phyloP scores from a whole-genome alignment of 2,888 invertebrate genomes.

The Andrena bicolor region DNA sequence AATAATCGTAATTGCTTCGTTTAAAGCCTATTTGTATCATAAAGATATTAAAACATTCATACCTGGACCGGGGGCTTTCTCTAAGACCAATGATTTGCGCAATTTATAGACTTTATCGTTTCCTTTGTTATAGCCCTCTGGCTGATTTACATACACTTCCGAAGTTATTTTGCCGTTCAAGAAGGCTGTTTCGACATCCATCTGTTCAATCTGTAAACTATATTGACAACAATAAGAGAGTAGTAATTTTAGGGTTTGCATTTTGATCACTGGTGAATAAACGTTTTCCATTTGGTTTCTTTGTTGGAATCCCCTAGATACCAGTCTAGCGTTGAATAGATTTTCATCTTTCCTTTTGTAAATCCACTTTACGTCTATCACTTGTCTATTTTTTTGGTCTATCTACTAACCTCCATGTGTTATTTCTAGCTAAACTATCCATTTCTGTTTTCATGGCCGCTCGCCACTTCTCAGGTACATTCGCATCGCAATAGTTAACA shows the following conservation, averaged over 20 bases:
- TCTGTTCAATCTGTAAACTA: too few species aligned
- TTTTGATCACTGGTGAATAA: constrained; percentile 18
- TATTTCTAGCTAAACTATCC: constrained; percentile 53
- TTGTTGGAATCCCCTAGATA: constrained; percentile 62
- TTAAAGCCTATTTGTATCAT: constrained; percentile 28
- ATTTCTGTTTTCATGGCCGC: constrained; percentile 59
- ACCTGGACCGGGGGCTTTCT: constrained; percentile 18
- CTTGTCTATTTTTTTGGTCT: constrained; percentile 42
- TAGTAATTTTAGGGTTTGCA: too few species aligned
- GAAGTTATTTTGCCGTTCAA: too few species aligned
- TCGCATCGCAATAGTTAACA: constrained; percentile 49
- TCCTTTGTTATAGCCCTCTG: too few species aligned
- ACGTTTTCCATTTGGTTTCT: constrained; percentile 51
- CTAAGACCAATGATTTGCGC: too few species aligned
- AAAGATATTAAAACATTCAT: constrained; percentile 31
- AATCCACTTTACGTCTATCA: constrained; percentile 58
- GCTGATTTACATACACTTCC: too few species aligned
- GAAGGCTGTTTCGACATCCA: too few species aligned
- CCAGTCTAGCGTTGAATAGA: constrained; percentile 55
- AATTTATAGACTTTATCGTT: too few species aligned
- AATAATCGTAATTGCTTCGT: constrained; percentile 15
- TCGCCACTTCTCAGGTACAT: constrained; percentile 47
- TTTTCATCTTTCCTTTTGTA: constrained; percentile 46
- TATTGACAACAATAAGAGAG: too few species aligned
- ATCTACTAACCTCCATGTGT: constrained; percentile 55